Conservation (phyloP, 2,113 vertebrate genomes). For the Saimiri boliviensis region DNA sequence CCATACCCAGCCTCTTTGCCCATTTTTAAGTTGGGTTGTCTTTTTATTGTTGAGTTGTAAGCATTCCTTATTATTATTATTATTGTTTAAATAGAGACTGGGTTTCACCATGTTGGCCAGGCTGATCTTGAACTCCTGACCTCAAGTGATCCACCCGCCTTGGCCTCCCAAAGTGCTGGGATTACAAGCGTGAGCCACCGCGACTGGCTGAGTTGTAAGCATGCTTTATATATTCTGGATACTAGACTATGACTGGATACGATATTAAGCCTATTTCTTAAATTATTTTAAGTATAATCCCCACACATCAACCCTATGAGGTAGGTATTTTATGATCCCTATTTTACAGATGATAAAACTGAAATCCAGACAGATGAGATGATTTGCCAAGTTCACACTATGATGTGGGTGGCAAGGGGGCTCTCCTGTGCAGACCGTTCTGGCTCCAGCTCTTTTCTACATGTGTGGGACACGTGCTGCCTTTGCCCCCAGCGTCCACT, state of each 20-base stretch:
- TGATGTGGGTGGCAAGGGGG: background rate
- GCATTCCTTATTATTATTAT: too few species aligned
- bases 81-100: too few species aligned
- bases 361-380: background rate
- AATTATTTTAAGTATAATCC: conserved; percentile 14
- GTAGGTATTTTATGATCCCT: background rate
- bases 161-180: too few species aligned
- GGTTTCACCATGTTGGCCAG: too few species aligned
- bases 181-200: too few species aligned
- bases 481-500: background rate
- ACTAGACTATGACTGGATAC: background rate
- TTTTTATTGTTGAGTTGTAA: too few species aligned
- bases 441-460: background rate
- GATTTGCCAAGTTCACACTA: background rate
- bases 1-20: too few species aligned
- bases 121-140: too few species aligned
- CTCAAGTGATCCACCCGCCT: too few species aligned
- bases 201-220: background rate
- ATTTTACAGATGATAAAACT: background rate
- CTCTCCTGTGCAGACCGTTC: background rate
- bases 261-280: background rate
- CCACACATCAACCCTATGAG: background rate
- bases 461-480: background rate
- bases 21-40: too few species aligned
- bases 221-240: background rate